Evolutionary conservation across 2,113 vertebrate genomes (phyloP), one percentile per base, ranked within the genome.

Genomic region (Petrocephalus microphthalmus): DNA sequence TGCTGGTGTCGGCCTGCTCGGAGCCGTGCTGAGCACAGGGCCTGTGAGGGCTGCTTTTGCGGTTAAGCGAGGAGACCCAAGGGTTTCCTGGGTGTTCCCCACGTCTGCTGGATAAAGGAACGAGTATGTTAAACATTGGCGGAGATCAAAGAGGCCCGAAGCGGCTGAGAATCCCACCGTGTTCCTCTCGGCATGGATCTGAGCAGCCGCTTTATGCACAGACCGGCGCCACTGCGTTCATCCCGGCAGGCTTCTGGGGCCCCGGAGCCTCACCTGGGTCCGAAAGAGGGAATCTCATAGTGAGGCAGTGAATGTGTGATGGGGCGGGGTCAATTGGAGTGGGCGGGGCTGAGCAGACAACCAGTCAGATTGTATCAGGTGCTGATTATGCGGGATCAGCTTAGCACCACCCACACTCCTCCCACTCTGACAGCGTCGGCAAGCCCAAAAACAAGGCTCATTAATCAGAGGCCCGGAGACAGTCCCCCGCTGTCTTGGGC

Each of bases 191-290:
- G 92, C 92, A 91, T 33, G 45, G 82, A 90, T 92, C 42, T 88
- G 89, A 85, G 89, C 91, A 93, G 90, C 89, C 89, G 1, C 92
- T 25, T 89, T 67, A 81, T 88, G 87, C 81, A 60, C 78, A 82
- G 90, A 87, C 57, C 82, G 51, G 88, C 88, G 89, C 89, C 42
- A 74, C 90, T 89, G 87, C 74, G 89, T 91, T 91, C 89, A 13
- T 90, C 91, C 92, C 89, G 90, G 90, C 89, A 64, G 89, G 91
- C 60, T 90, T 91, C 91, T 92, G 90, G 91, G 42, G 89, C 92
- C 90, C 95, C 91, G 93, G 91, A 47, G 89, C 96, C 93, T 93
- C 94, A 88, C 51, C 93, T 94, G 95, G 94, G 3, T 84, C 22
- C 13, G 25, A 49, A 25, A 84, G 82, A 52, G 19, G 25, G 60